Evolutionary conservation across 2,888 invertebrate species (phyloP), one percentile per base, ranked within the genome.

Genomic region (Xylota sylvarum): DNA sequence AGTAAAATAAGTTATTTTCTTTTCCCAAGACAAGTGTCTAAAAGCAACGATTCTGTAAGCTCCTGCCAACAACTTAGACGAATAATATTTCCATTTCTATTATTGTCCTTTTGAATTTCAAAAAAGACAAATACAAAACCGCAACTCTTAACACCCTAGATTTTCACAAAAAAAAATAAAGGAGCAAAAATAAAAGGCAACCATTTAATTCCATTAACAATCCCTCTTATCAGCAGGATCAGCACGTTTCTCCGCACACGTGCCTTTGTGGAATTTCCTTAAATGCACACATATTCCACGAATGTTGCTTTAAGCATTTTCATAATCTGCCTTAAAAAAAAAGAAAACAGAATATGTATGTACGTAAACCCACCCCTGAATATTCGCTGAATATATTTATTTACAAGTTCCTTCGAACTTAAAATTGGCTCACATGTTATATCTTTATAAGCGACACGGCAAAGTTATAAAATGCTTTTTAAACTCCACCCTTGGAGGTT

Each of bases 131-230:
- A 23, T 1, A 23, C 23, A 23, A n/a, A 23, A 23, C 23, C 23
- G 3, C 23, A 23, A 2, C 23, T 3, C 23, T 23, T 23, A 23
- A 2, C 35, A 10, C 9, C 35, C 9, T 35, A 9, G 2, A 1
- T 3, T 9, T 2, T 9, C 9, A 2, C 9, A 35, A 35, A 35
- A 10, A 9, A 7, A 35, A n/a, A n/a, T n/a, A n/a, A n/a, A n/a
- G n/a, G n/a, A n/a, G n/a, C n/a, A n/a, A n/a, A n/a, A n/a, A n/a
- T n/a, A n/a, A n/a, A 35, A 35, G 6, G 7, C n/a, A n/a, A 32
- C 6, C 35, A 52, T 27, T 52, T 30, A 58, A 37, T 19, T 64
- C 64, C 64, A 64, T 64, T 17, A 64, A 32, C 46, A 48, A 64
- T 48, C 48, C 48, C 30, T 19, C 32, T 32, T 64, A 43, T 48